A percentile compares a stretch with the other conserved stretches of the same genome.
phyloP scores from a whole-genome alignment of 1,140 invertebrate genomes.

The Drosophila pandora region DNA sequence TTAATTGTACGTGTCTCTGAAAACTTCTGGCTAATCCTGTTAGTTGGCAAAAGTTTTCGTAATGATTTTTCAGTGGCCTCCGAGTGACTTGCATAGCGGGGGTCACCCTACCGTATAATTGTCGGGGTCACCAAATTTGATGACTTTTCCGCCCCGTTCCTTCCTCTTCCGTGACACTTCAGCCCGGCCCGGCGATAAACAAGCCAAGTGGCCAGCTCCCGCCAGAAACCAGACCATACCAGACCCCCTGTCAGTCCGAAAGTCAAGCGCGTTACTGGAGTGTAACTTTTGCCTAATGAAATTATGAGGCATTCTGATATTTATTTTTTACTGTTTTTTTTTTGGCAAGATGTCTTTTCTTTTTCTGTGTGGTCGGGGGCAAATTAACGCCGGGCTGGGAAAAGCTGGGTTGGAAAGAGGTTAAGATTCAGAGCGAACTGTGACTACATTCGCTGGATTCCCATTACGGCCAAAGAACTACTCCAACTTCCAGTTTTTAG shows the following conservation, averaged over 20 bases:
- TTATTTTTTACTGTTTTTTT: slow-evolving; percentile 18
- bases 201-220: slow-evolving; percentile 39
- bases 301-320: slow-evolving; percentile 48
- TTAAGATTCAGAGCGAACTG: slow-evolving; percentile 34
- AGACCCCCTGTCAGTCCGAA: not conserved
- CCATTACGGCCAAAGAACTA: slow-evolving; percentile 29
- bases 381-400: slow-evolving; percentile 62
- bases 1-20: slow-evolving; percentile 1
- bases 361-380: slow-evolving; percentile 17
- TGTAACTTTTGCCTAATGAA: slow-evolving; percentile 59
- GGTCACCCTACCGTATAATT: slow-evolving; percentile 42
- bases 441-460: slow-evolving; percentile 41
- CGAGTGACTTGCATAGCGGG: slow-evolving; percentile 25
- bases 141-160: slow-evolving; percentile 20
- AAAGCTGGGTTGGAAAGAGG: slow-evolving; percentile 44
- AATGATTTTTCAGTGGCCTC: slow-evolving; percentile 35
- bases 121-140: slow-evolving; percentile 49
- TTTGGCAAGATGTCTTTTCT: slow-evolving; percentile 52
- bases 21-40: slow-evolving; percentile 42
- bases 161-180: not conserved
- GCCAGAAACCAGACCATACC: not conserved
- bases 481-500: slow-evolving; percentile 5
- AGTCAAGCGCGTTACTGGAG: slow-evolving; percentile 43
- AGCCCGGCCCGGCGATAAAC: slow-evolving; percentile 32
- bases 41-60: slow-evolving; percentile 28